Conservation (phyloP, 2,888 invertebrate species). For the Catocala nupta region DNA sequence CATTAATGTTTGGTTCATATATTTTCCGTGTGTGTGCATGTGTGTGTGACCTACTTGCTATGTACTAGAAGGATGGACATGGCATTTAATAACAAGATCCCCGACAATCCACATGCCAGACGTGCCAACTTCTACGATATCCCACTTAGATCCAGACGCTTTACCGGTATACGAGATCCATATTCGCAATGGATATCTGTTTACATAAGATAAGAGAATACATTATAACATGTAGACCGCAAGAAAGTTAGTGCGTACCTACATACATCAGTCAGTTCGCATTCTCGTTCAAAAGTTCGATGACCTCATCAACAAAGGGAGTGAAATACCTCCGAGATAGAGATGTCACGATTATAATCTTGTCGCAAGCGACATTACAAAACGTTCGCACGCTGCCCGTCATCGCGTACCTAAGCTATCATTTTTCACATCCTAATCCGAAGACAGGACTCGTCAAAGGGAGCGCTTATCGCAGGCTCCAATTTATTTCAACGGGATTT, state of each 20-base stretch:
- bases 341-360: conserved; percentile 39
- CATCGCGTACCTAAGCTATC: conserved; percentile 74
- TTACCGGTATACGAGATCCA: not conserved
- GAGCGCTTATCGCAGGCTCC: conserved; percentile 82
- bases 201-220: not conserved
- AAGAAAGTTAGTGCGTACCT: not conserved
- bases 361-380: conserved; percentile 59
- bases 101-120: conserved; percentile 4
- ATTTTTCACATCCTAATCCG: conserved; percentile 86
- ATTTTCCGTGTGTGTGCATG: no score
- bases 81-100: conserved; percentile 4
- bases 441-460: conserved; percentile 84
- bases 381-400: conserved; percentile 64
- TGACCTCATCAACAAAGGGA: conserved; percentile 7
- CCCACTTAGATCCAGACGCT: conserved; percentile 1
- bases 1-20: no score
- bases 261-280: no score
- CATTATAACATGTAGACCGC: not conserved
- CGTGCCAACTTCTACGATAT: conserved; percentile 7
- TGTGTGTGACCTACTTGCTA: no score
- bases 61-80: not conserved
- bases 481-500: conserved; percentile 84
- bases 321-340: conserved; percentile 16
- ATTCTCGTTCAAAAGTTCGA: conserved; percentile 6
- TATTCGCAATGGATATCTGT: not conserved